A percentile compares a stretch with the other conserved stretches of the same genome.
Conservation (phyloP, 2,888 invertebrate species). For the Athetis lepigone region DNA sequence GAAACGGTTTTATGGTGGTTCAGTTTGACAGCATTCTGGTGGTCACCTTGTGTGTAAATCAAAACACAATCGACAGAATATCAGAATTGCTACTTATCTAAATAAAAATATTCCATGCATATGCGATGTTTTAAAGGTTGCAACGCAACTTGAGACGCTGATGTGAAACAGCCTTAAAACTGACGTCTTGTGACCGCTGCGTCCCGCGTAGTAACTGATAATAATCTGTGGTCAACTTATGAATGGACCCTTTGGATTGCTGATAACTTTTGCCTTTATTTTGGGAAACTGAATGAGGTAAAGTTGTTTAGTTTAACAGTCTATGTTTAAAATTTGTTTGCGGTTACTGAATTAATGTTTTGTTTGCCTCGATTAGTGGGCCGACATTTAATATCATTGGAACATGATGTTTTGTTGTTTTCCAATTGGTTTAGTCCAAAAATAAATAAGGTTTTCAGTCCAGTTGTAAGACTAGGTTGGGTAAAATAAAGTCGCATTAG, state of each 20-base stretch:
- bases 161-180: neutral
- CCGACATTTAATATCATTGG: too few relatives aligned
- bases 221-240: slow-evolving; percentile 63
- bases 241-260: slow-evolving; percentile 60
- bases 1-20: too few relatives aligned
- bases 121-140: neutral
- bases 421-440: neutral
- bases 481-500: neutral
- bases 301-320: slow-evolving; percentile 9
- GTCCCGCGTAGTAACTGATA: slow-evolving; percentile 54
- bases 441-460: too few relatives aligned
- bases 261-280: slow-evolving; percentile 51
- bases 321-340: slow-evolving; percentile 1
- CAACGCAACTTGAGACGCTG: neutral
- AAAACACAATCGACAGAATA: too few relatives aligned
- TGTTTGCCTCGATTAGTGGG: too few relatives aligned
- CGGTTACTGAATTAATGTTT: neutral
- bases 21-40: too few relatives aligned
- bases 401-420: neutral
- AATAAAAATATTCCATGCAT: too few relatives aligned
- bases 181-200: slow-evolving; percentile 37
- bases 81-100: too few relatives aligned
- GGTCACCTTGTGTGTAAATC: too few relatives aligned
- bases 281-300: slow-evolving; percentile 50
- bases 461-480: neutral